Percentiles rank a stretch among this genome's conserved stretches.
Evolutionary conservation across 2,797 vertebrate species (phyloP).

Genomic region (Natrix natrix): DNA sequence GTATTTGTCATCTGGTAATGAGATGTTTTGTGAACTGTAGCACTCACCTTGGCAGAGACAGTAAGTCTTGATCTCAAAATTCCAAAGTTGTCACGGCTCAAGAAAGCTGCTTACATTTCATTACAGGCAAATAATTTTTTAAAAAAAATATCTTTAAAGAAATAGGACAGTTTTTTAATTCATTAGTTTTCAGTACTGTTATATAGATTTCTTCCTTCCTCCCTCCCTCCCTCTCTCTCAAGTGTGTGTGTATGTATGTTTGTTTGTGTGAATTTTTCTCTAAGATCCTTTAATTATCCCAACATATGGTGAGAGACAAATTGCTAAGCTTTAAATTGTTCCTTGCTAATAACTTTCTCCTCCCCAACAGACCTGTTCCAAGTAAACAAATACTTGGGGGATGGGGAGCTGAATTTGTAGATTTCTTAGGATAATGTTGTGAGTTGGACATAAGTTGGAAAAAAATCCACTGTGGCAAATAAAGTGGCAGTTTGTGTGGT

Average conservation of each 20-base stretch:
- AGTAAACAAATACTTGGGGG: neutral
- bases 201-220: neutral
- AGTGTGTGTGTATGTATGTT: neutral
- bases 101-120: neutral
- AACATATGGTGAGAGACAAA: neutral
- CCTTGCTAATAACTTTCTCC: neutral
- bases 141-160: neutral
- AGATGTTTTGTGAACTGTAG: neutral
- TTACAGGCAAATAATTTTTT: neutral
- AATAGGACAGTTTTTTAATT: neutral
- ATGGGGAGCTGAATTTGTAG: neutral
- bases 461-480: neutral
- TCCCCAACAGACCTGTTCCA: neutral
- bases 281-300: neutral
- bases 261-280: neutral
- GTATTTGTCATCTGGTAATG: neutral
- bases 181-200: neutral
- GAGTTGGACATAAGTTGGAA: neutral
- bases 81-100: neutral
- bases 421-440: neutral
- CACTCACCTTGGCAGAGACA: neutral
- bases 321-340: neutral
- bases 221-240: neutral
- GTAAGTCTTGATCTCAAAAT: neutral
- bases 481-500: neutral